Evolutionary conservation across 1,140 invertebrate genomes (phyloP).

Genomic region (Propsilocerus akamusi): DNA sequence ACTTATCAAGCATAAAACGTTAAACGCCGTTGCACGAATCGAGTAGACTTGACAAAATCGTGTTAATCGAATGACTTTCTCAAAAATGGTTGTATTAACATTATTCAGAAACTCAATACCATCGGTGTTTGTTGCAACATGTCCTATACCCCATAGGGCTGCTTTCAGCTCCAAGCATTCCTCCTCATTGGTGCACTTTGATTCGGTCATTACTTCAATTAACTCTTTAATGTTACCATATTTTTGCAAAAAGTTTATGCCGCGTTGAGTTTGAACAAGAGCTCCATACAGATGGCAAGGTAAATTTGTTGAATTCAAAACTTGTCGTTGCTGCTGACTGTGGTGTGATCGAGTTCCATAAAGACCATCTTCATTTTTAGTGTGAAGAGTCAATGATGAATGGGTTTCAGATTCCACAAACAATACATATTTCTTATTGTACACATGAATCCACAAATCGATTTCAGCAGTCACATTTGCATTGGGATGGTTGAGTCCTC

Average conservation of each 20-base stretch:
- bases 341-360: conserved; percentile 40
- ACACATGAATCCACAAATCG: conserved; percentile 52
- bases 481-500: conserved; percentile 45
- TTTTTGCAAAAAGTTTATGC: conserved; percentile 41
- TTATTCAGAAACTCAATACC: conserved; percentile 53
- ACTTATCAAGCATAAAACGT: conserved; percentile 64
- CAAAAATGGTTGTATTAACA: conserved; percentile 19
- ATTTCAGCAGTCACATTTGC: conserved; percentile 51
- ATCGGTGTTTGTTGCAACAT: conserved; percentile 51
- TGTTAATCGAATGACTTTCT: conserved; percentile 35
- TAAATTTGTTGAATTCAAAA: conserved; percentile 30
- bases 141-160: conserved; percentile 76
- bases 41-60: conserved; percentile 66
- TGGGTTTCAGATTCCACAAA: conserved; percentile 75
- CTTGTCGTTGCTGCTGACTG: conserved; percentile 22
- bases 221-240: conserved; percentile 25
- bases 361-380: conserved; percentile 58
- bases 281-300: conserved; percentile 80
- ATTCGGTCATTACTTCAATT: conserved; percentile 26
- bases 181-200: conserved; percentile 35
- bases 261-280: conserved; percentile 56
- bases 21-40: conserved; percentile 74
- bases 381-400: conserved; percentile 69
- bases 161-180: conserved; percentile 64
- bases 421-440: conserved; percentile 68